Evolutionary conservation across 1,140 invertebrate species (phyloP).

Genomic region (Tetragnatha versicolor): DNA sequence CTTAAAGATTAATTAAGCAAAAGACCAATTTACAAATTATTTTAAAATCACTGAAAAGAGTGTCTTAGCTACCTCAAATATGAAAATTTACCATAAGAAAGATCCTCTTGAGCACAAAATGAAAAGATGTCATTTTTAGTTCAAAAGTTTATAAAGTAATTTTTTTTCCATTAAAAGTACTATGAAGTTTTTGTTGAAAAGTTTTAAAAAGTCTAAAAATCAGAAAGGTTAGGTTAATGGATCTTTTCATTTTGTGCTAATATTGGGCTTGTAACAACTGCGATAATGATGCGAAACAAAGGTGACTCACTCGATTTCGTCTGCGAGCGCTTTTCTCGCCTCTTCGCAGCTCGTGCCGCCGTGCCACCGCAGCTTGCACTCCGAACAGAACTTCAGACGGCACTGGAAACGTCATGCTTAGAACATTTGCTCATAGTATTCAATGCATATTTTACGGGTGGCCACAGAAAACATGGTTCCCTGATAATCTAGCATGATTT

Average conservation of each 20-base stretch:
- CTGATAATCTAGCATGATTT: not conserved
- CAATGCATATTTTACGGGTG: not conserved
- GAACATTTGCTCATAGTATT: not conserved
- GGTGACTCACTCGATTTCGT: constrained; percentile 49
- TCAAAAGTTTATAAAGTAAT: not conserved
- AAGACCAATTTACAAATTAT: no score
- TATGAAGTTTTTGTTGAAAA: not conserved
- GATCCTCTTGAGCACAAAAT: no score
- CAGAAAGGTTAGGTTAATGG: not conserved
- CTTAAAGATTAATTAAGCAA: no score
- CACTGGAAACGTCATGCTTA: constrained; percentile 32
- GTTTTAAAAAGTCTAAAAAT: not conserved
- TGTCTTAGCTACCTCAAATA: no score
- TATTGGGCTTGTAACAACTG: no score
- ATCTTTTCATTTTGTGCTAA: not conserved
- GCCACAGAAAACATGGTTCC: not conserved
- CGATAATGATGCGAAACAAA: no score
- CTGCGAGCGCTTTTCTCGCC: constrained; percentile 29
- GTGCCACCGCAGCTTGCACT: constrained; percentile 57
- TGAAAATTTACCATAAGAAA: no score
- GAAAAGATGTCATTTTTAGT: not conserved
- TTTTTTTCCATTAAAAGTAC: not conserved
- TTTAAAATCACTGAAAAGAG: no score
- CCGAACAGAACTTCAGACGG: constrained; percentile 56
- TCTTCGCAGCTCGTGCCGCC: constrained; percentile 46